phyloP scores from a whole-genome alignment of 2,888 invertebrate genomes.

The Lagria hirta region DNA sequence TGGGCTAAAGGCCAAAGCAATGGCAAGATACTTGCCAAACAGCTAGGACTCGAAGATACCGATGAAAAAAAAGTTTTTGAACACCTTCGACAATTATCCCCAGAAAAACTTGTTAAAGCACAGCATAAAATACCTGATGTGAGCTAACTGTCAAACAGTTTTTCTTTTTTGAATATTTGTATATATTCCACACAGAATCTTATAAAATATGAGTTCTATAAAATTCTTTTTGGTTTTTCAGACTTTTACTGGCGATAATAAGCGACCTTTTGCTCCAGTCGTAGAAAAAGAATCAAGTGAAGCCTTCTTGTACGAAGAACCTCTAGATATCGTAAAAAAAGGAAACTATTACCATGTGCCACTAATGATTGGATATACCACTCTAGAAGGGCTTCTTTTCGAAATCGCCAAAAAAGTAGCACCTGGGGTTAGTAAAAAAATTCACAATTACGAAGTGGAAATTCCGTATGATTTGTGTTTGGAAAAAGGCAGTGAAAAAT shows the following conservation, averaged over 20 bases:
- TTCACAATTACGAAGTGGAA: conserved; percentile 35
- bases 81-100: conserved; percentile 3
- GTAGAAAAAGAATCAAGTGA: conserved; percentile 16
- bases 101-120: conserved; percentile 7
- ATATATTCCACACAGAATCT: too few species aligned
- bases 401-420: conserved; percentile 39
- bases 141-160: conserved; percentile 1
- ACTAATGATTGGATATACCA: conserved; percentile 48
- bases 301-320: conserved; percentile 35
- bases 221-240: too few species aligned
- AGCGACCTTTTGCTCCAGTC: conserved; percentile 26
- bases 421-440: conserved; percentile 21
- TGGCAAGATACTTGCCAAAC: conserved; percentile 1
- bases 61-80: conserved; percentile 14
- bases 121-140: conserved; percentile 19
- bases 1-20: conserved; percentile 34
- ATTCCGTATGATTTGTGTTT: conserved; percentile 40
- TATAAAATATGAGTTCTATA: too few species aligned
- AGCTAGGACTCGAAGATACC: conserved; percentile 3
- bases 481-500: conserved; percentile 33
- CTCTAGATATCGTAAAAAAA: conserved; percentile 42
- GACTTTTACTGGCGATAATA: conserved; percentile 31
- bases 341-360: conserved; percentile 49
- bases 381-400: conserved; percentile 48
- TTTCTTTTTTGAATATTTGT: conserved; percentile 1